Evolutionary conservation across 2,888 invertebrate genomes (phyloP).

Genomic region (Neocrepidodera transversa): DNA sequence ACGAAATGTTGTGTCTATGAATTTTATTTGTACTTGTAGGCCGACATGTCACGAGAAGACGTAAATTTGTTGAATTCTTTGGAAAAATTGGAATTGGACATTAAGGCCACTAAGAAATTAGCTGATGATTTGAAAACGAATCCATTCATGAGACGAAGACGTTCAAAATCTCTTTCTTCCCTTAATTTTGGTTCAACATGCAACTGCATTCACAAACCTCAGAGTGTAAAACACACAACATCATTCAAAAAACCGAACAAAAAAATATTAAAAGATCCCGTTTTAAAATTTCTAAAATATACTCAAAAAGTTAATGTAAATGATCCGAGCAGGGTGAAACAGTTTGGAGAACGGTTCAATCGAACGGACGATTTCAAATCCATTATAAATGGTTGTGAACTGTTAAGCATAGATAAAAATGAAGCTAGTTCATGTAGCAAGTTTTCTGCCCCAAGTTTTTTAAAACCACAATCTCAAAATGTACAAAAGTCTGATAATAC

Average conservation of each 20-base stretch:
- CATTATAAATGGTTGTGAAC: slow-evolving; percentile 57
- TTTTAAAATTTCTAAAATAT: slow-evolving; percentile 63
- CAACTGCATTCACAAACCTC: slow-evolving; percentile 49
- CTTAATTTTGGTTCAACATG: slow-evolving; percentile 55
- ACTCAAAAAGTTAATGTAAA: slow-evolving; percentile 41
- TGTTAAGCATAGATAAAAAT: slow-evolving; percentile 53
- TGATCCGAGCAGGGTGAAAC: slow-evolving; percentile 42
- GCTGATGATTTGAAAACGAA: slow-evolving; percentile 42
- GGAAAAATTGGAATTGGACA: slow-evolving; percentile 56
- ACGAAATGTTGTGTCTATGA: slow-evolving; percentile 37
- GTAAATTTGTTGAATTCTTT: slow-evolving; percentile 53
- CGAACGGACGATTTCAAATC: slow-evolving; percentile 56
- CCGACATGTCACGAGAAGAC: slow-evolving; percentile 58
- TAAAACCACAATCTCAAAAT: slow-evolving; percentile 45
- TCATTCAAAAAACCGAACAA: slow-evolving; percentile 53
- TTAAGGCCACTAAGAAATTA: slow-evolving; percentile 38
- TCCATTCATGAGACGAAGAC: slow-evolving; percentile 55
- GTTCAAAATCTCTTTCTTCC: slow-evolving; percentile 59
- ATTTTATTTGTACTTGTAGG: slow-evolving; percentile 42
- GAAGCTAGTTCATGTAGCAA: slow-evolving; percentile 35
- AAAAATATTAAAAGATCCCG: slow-evolving; percentile 66
- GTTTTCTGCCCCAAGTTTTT: slow-evolving; percentile 53
- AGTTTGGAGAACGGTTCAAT: slow-evolving; percentile 53
- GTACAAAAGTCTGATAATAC: slow-evolving; percentile 30
- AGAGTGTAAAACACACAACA: slow-evolving; percentile 51